A percentile compares a stretch with the other conserved stretches of the same genome.
Evolutionary conservation across 2,113 vertebrate genomes (phyloP).

Genomic region (Sturnus vulgaris): DNA sequence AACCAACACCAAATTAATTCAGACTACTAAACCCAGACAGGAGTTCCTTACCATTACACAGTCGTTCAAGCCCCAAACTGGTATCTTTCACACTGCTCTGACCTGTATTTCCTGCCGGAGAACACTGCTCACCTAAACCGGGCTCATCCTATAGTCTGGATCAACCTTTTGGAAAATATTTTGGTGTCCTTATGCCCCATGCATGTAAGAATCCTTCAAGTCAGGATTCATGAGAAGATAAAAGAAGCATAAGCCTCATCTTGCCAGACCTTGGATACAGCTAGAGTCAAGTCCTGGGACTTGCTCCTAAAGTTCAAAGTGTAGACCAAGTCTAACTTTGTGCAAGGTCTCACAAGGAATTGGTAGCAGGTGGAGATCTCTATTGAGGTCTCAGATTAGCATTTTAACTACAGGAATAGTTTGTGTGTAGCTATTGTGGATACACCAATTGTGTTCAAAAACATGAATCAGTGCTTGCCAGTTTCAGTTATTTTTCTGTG

Average conservation of each 20-base stretch:
- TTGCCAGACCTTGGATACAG: neutral
- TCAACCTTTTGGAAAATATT: neutral
- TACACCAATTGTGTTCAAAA: neutral
- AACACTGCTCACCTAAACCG: neutral
- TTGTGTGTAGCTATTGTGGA: neutral
- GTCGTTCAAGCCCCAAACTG: neutral
- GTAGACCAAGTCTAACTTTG: neutral
- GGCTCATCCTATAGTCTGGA: neutral
- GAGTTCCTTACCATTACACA: accelerated
- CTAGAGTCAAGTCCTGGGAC: neutral
- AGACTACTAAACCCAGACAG: neutral
- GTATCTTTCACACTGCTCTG: neutral
- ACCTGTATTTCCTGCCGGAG: neutral
- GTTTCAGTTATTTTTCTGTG: neutral
- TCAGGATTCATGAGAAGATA: neutral
- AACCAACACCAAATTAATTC: neutral
- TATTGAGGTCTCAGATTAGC: neutral
- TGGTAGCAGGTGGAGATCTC: neutral
- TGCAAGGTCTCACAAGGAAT: neutral
- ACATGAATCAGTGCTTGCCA: accelerated
- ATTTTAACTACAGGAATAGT: neutral
- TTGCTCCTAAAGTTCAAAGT: neutral
- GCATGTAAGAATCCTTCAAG: neutral
- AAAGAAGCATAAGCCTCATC: neutral
- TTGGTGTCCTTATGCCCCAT: neutral